A percentile compares a stretch with the other conserved stretches of the same genome.
Conservation (phyloP, 2,888 invertebrate species). For the Pachymerium ferrugineum region DNA sequence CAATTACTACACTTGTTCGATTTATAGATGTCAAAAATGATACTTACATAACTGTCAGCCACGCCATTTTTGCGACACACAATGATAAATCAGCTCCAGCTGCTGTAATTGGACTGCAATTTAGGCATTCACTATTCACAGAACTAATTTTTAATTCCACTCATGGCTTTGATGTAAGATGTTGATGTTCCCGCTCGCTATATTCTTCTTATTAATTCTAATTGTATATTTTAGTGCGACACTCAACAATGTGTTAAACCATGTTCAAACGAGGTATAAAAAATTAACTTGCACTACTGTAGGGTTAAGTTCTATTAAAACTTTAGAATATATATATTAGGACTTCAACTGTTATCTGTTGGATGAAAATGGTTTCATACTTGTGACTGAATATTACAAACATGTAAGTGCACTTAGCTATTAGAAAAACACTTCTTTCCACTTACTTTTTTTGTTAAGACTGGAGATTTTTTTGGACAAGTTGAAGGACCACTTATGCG, state of each 20-base stretch:
- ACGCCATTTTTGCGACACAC: slow-evolving; percentile 74
- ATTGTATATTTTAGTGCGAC: neutral
- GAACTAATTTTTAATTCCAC: slow-evolving; percentile 82
- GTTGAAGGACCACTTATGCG: slow-evolving; percentile 93
- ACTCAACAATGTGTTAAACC: neutral
- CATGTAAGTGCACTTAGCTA: slow-evolving; percentile 51
- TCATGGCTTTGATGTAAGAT: neutral
- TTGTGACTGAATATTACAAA: slow-evolving; percentile 76
- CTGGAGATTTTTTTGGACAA: slow-evolving; percentile 88
- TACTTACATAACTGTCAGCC: slow-evolving; percentile 78
- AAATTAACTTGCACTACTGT: too few relatives aligned
- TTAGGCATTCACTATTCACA: slow-evolving; percentile 73
- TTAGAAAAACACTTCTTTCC: too few relatives aligned
- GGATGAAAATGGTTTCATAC: slow-evolving; percentile 90
- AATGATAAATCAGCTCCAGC: slow-evolving; percentile 64
- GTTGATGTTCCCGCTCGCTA: too few relatives aligned
- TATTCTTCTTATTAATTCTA: too few relatives aligned
- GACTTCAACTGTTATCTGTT: slow-evolving; percentile 86
- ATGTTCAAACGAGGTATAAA: neutral
- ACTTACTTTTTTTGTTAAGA: slow-evolving; percentile 43
- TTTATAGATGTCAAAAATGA: slow-evolving; percentile 49
- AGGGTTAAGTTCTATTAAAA: neutral
- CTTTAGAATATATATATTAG: neutral
- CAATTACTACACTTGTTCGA: too few relatives aligned
- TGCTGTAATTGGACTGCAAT: slow-evolving; percentile 86